Percentiles rank a stretch among this genome's conserved stretches.
phyloP scores from a whole-genome alignment of 2,888 invertebrate genomes.

The Napeogenes sylphis region DNA sequence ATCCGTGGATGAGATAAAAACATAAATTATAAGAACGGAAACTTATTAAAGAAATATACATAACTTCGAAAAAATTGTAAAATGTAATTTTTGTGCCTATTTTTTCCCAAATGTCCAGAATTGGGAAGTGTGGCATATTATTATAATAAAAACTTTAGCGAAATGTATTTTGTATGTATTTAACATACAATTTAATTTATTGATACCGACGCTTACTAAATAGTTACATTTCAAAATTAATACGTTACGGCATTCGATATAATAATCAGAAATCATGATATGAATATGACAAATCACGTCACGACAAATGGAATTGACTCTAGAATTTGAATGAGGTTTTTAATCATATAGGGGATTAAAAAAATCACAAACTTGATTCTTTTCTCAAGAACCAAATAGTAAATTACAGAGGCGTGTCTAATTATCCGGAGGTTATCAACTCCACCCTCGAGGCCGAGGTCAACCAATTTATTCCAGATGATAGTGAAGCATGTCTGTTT shows the following conservation, averaged over 20 bases:
- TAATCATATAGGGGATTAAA: slow-evolving; percentile 16
- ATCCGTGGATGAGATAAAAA: background rate
- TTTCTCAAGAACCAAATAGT: slow-evolving; percentile 8
- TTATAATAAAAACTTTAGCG: no score
- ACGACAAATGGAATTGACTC: slow-evolving; percentile 15
- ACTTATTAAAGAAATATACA: no score
- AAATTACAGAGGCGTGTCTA: slow-evolving; percentile 23
- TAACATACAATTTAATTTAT: no score
- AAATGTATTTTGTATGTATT: no score
- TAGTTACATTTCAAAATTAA: no score
- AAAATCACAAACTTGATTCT: slow-evolving; percentile 14
- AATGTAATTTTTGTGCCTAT: no score
- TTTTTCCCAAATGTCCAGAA: no score
- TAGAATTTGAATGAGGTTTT: slow-evolving; percentile 22
- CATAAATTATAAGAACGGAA: no score
- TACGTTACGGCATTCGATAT: no score
- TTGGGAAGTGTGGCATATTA: no score
- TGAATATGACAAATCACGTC: slow-evolving; percentile 9
- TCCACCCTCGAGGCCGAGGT: slow-evolving; percentile 24
- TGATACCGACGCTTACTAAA: no score
- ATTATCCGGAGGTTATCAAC: slow-evolving; percentile 15
- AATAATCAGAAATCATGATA: background rate
- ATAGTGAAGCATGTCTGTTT: slow-evolving; percentile 14
- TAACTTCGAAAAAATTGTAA: no score
- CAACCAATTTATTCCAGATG: slow-evolving; percentile 24